These are phyloP conservation scores for Cataglyphis livida DNA, from an alignment of 2,888 invertebrate genomes.

Conservation along the genomic window DNA sequence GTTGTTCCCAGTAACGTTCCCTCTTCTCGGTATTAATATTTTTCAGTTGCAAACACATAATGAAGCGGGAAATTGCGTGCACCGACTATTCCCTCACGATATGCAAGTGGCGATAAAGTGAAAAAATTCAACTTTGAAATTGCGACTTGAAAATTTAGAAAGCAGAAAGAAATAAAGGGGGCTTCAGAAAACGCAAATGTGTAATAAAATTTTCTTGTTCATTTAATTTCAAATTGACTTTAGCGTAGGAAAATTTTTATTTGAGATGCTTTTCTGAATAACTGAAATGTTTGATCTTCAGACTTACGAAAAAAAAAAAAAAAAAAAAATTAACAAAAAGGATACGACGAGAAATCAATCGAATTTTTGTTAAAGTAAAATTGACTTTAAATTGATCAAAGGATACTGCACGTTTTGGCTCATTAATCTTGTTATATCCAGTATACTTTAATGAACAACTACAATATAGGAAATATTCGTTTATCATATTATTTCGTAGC, in stretches of 20 bases:
- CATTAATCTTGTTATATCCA: slow-evolving; percentile 25
- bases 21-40: slow-evolving; percentile 32
- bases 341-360: neutral
- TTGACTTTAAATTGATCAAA: slow-evolving; percentile 39
- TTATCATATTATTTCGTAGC: slow-evolving; percentile 39
- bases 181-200: neutral
- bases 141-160: neutral
- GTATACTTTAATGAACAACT: slow-evolving; percentile 43
- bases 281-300: slow-evolving; percentile 26
- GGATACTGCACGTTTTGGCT: slow-evolving; percentile 28
- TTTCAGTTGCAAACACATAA: slow-evolving; percentile 38
- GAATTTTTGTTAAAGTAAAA: slow-evolving; percentile 33
- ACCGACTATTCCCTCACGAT: slow-evolving; percentile 19
- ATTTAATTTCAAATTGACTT: slow-evolving; percentile 7
- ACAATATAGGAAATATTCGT: slow-evolving; percentile 40
- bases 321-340: neutral
- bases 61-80: slow-evolving; percentile 48
- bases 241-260: neutral
- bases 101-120: neutral
- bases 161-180: neutral
- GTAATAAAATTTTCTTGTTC: slow-evolving; percentile 14
- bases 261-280: neutral
- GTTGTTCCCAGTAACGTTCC: slow-evolving; percentile 14
- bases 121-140: slow-evolving; percentile 38
- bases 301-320: neutral